These are phyloP conservation scores for Hirudo medicinalis DNA, from an alignment of 1,140 invertebrate species.

Conservation along the genomic window DNA sequence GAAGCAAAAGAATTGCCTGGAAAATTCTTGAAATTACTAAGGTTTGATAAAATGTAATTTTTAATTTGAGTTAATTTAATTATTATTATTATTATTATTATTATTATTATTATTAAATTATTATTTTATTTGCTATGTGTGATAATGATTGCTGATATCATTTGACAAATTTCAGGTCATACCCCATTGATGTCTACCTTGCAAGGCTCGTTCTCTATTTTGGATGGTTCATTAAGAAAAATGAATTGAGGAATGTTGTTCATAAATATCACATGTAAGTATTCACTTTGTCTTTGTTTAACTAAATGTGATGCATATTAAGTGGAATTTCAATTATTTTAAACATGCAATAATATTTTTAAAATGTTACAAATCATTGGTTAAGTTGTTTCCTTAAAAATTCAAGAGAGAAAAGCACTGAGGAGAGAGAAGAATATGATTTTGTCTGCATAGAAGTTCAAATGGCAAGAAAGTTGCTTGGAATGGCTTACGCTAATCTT, in stretches of 20 bases:
- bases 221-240: slow-evolving; percentile 9
- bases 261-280: not conserved
- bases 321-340: not conserved
- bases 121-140: too few relatives aligned
- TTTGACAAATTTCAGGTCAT: not conserved
- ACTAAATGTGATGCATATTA: not conserved
- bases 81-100: too few relatives aligned
- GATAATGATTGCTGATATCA: too few relatives aligned
- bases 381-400: not conserved
- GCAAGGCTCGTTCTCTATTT: not conserved
- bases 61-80: too few relatives aligned
- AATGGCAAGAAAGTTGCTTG: not conserved
- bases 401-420: not conserved
- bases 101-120: too few relatives aligned
- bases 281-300: not conserved
- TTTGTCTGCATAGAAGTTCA: not conserved
- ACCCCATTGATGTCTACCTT: not conserved
- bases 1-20: too few relatives aligned
- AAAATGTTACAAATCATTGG: not conserved
- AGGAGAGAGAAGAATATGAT: not conserved
- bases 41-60: too few relatives aligned
- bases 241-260: not conserved
- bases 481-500: not conserved
- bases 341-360: not conserved
- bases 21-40: too few relatives aligned